phyloP scores from a whole-genome alignment of 1,140 invertebrate genomes.

The Hyles vespertilio region DNA sequence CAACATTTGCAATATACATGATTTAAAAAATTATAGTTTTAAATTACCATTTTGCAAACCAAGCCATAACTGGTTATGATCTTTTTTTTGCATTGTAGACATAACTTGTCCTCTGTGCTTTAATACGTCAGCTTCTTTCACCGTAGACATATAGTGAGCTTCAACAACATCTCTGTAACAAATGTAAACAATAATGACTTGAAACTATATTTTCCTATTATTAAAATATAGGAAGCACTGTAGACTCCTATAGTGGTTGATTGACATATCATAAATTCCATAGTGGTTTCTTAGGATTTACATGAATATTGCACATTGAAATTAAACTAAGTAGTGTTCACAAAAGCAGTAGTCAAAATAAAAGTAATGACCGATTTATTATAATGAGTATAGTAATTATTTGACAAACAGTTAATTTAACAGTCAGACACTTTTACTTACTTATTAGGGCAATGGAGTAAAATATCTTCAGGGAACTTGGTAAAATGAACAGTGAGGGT shows the following conservation, averaged over 20 bases:
- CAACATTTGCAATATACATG: no score
- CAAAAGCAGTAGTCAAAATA: no score
- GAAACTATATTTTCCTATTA: no score
- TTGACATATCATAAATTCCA: no score
- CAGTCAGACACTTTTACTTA: conserved; percentile 52
- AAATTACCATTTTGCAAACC: conserved; percentile 91
- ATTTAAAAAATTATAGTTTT: background rate
- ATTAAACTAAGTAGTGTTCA: no score
- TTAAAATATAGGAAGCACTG: no score
- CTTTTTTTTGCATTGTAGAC: conserved; percentile 97
- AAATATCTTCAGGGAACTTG: conserved; percentile 88
- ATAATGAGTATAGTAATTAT: no score
- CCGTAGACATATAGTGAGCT: conserved; percentile 93
- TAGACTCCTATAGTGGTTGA: no score
- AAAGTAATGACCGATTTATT: no score
- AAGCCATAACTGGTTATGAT: conserved; percentile 97
- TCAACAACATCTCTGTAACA: conserved; percentile 90
- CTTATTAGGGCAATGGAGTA: conserved; percentile 88
- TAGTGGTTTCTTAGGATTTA: no score
- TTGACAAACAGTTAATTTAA: background rate
- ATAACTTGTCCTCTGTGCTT: conserved; percentile 96
- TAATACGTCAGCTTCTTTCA: conserved; percentile 98
- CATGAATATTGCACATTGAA: no score
- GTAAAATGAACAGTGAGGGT: conserved; percentile 96
- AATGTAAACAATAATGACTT: no score